These are phyloP conservation scores for Xenops minutus DNA, from an alignment of 2,797 vertebrate species.

Conservation along the genomic window DNA sequence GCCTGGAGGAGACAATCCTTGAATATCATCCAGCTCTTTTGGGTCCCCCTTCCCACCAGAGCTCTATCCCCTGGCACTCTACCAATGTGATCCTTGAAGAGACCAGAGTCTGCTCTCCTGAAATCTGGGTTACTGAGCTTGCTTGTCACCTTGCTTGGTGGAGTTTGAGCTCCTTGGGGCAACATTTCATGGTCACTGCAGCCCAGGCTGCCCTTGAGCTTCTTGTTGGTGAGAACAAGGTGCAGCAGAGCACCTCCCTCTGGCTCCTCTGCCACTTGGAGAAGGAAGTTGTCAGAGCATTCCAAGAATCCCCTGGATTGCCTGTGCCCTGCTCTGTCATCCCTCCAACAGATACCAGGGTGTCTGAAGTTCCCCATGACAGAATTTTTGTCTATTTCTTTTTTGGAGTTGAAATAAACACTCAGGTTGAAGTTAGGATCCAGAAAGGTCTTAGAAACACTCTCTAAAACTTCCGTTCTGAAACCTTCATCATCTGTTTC, in stretches of 20 bases:
- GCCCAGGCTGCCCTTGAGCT: neutral
- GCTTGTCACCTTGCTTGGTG: neutral
- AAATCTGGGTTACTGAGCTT: too few relatives aligned
- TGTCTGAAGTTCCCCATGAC: neutral
- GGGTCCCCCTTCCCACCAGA: neutral
- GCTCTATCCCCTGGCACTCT: neutral
- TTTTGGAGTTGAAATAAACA: neutral
- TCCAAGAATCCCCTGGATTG: neutral
- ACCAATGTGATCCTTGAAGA: neutral
- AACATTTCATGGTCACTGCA: neutral
- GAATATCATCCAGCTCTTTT: neutral
- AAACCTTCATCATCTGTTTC: neutral
- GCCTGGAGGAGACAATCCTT: neutral
- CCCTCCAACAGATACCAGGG: neutral
- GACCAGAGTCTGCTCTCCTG: neutral
- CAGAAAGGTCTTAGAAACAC: neutral
- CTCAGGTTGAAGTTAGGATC: neutral
- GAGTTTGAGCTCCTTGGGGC: too few relatives aligned
- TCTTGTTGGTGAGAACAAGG: neutral
- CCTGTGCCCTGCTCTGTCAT: neutral
- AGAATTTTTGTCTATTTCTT: neutral
- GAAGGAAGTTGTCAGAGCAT: neutral
- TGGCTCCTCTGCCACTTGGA: neutral
- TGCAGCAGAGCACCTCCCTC: neutral
- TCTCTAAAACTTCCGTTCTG: neutral